phyloP scores from a whole-genome alignment of 2,797 vertebrate genomes.

The Distichodus sexfasciatus region DNA sequence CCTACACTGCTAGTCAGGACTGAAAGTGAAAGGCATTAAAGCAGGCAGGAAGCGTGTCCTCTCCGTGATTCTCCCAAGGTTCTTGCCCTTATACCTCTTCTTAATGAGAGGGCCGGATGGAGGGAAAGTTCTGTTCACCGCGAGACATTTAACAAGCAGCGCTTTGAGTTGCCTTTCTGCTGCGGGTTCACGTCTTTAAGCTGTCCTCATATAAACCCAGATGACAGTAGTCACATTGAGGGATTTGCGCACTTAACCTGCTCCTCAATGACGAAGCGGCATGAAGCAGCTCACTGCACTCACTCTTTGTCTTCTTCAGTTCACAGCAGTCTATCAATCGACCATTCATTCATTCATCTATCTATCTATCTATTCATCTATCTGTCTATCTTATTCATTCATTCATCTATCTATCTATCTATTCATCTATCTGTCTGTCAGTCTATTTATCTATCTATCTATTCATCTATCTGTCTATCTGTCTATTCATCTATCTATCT shows the following conservation, averaged over 20 bases:
- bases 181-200: conserved; percentile 2
- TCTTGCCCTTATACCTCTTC: neutral
- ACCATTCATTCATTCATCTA: neutral
- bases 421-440: too few relatives aligned
- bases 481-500: too few relatives aligned
- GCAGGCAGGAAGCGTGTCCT: neutral
- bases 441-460: too few relatives aligned
- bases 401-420: too few relatives aligned
- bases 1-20: neutral
- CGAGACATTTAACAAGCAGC: conserved; percentile 12
- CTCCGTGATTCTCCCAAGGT: neutral
- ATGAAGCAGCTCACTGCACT: too few relatives aligned
- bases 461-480: too few relatives aligned
- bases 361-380: conserved; percentile 1
- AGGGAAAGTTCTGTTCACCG: conserved; percentile 1
- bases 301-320: conserved; percentile 14
- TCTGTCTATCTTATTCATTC: conserved; percentile 7
- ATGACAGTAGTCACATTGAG: conserved; percentile 32
- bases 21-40: conserved; percentile 10
- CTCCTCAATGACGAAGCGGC: conserved; percentile 39
- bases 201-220: conserved; percentile 40
- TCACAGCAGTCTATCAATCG: conserved; percentile 1
- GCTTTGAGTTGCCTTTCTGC: conserved; percentile 14
- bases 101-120: conserved; percentile 2
- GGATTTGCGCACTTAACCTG: conserved; percentile 23